Evolutionary conservation across 2,113 vertebrate species (phyloP), one percentile per base, ranked within the genome.

Genomic region (Gopherus flavomarginatus): DNA sequence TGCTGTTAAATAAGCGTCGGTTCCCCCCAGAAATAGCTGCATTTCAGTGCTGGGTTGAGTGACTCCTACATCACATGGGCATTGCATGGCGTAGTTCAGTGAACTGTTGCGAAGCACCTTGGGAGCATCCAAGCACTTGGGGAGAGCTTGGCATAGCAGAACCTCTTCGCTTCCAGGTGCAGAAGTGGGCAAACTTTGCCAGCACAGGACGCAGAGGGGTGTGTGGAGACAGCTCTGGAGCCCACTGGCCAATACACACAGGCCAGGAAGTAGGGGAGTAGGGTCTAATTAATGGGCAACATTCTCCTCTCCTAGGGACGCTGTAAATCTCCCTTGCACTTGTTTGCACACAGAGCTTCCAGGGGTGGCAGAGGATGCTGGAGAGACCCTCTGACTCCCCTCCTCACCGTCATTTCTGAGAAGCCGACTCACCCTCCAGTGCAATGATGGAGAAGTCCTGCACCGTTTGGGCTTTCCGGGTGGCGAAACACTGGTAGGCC

Each of bases 401-500:
- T 1, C 52, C 38, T 35, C n/a, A 2, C 10, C 17, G 6, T 1
- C 11, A 22, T 6, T 1, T 17, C 47, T 1, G 2, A 2, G 2
- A 8, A 22, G 52, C 31, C 49, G 10, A 53, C 98, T 99, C 95
- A 99, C 99, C 99, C 98, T 99, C 99, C 26, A 99, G 98, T 26
- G 98, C 98, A 26, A 99, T 99, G 97, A 99, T 99, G 95, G 99
- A 99, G 90, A 99, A 99, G 96, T 99, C 99, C 97, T 99, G 99
- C 35, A 99, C 99, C 0, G 99, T 99, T 97, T 99, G 99, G 90
- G 98, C 97, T 96, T 99, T 99, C 93, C 99, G 99, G 2, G 98
- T 99, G 90, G 99, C 99, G 6, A 99, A 99, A 98, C 99, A 99
- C 98, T 99, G 99, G 95, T 99, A 99, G 79, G 99, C 99, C 0